Evolutionary conservation across 2,113 vertebrate species (phyloP).

Genomic region (Syrmaticus mikado): DNA sequence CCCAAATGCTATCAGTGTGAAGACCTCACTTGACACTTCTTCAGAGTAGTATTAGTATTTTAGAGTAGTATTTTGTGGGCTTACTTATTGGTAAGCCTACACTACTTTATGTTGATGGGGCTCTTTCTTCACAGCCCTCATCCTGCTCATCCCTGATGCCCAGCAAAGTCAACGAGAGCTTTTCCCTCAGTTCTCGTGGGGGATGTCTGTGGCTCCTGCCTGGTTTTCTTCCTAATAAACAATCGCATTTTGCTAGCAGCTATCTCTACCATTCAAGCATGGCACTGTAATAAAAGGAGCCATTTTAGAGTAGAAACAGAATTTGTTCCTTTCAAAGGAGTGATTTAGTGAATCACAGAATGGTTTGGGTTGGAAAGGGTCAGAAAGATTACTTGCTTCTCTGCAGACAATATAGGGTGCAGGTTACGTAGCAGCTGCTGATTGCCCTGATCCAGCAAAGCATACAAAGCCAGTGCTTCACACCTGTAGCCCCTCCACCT

Average conservation of each 20-base stretch:
- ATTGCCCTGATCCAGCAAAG: neutral
- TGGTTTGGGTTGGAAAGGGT: neutral
- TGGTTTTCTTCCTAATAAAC: neutral
- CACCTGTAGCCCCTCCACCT: no score
- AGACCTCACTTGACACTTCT: neutral
- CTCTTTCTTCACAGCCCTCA: neutral
- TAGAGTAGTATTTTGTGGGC: no score
- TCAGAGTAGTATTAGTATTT: neutral
- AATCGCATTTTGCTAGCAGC: neutral
- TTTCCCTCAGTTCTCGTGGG: neutral
- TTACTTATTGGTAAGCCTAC: neutral
- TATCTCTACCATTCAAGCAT: neutral
- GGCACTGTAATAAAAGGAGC: neutral
- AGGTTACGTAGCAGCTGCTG: neutral
- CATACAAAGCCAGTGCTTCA: neutral
- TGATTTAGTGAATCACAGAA: neutral
- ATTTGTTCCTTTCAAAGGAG: neutral
- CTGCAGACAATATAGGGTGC: neutral
- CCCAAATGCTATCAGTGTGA: neutral
- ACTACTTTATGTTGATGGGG: neutral
- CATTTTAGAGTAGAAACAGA: neutral
- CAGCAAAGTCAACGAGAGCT: neutral
- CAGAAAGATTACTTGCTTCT: neutral
- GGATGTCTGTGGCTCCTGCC: neutral
- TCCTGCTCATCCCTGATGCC: neutral